Evolutionary conservation across 2,888 invertebrate species (phyloP).

Genomic region (Cactoblastis cactorum): DNA sequence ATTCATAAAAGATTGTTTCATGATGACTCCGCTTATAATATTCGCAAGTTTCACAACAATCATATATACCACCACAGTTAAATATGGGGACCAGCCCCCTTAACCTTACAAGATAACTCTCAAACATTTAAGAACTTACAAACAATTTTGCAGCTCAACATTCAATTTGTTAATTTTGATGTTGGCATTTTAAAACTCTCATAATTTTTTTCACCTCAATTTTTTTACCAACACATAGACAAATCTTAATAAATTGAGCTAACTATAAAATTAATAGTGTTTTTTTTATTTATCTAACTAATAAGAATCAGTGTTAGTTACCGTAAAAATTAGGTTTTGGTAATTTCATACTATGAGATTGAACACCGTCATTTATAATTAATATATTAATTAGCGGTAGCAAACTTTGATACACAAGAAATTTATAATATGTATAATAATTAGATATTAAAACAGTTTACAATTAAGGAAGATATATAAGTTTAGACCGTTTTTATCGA

Average conservation of each 20-base stretch:
- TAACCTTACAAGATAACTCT: constrained; percentile 44
- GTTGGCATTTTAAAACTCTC: constrained; percentile 13
- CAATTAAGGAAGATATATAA: constrained; percentile 32
- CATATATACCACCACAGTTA: constrained; percentile 51
- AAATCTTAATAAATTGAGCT: constrained; percentile 52
- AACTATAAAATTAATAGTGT: constrained; percentile 38
- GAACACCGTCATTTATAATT: constrained; percentile 49
- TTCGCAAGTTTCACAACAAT: constrained; percentile 52
- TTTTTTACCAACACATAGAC: constrained; percentile 25
- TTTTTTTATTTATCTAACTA: constrained; percentile 30
- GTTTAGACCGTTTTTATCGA: constrained; percentile 69
- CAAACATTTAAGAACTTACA: constrained; percentile 42
- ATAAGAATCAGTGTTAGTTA: constrained; percentile 50
- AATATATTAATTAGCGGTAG: constrained; percentile 34
- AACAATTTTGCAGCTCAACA: constrained; percentile 21
- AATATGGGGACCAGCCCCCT: constrained; percentile 70
- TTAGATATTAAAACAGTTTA: constrained; percentile 26
- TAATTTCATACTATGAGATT: constrained; percentile 53
- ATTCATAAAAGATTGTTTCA: constrained; percentile 42
- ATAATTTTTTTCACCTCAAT: neutral
- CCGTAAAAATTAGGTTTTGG: constrained; percentile 41
- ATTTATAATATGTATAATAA: constrained; percentile 23
- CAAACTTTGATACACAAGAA: constrained; percentile 32
- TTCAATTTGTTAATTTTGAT: constrained; percentile 36
- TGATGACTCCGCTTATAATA: constrained; percentile 59